Evolutionary conservation across 1,140 invertebrate genomes (phyloP).

Genomic region (Dreissena rostriformis): DNA sequence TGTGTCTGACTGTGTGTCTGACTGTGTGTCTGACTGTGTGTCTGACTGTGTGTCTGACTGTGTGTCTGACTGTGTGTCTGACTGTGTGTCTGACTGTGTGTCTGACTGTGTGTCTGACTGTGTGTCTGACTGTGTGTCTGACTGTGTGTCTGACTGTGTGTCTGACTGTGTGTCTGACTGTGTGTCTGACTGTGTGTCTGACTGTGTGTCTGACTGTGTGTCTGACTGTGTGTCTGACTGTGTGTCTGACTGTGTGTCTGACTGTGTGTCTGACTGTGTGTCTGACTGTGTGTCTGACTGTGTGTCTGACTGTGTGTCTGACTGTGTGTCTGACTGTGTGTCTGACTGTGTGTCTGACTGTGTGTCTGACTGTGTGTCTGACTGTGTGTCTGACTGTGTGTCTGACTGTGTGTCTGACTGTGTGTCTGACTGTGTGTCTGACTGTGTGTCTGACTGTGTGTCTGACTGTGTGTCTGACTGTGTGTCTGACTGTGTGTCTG

Average conservation of each 20-base stretch:
- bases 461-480: slow-evolving; percentile 57
- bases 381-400: slow-evolving; percentile 54
- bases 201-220: slow-evolving; percentile 56
- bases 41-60: slow-evolving; percentile 55
- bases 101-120: slow-evolving; percentile 65
- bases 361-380: slow-evolving; percentile 45
- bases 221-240: slow-evolving; percentile 56
- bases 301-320: slow-evolving; percentile 64
- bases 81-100: slow-evolving; percentile 63
- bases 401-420: slow-evolving; percentile 39
- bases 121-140: slow-evolving; percentile 62
- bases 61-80: slow-evolving; percentile 62
- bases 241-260: slow-evolving; percentile 13
- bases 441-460: slow-evolving; percentile 56
- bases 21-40: slow-evolving; percentile 61
- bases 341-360: slow-evolving; percentile 61
- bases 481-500: slow-evolving; percentile 57
- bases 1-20: slow-evolving; percentile 8
- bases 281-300: slow-evolving; percentile 59
- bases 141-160: too few species aligned
- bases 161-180: slow-evolving; percentile 49
- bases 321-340: slow-evolving; percentile 62
- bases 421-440: slow-evolving; percentile 53
- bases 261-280: too few species aligned
- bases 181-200: slow-evolving; percentile 59